Base-by-base conservation (phyloP, 2,113 vertebrate genomes). In the Hemibagrus wyckioides region DNA sequence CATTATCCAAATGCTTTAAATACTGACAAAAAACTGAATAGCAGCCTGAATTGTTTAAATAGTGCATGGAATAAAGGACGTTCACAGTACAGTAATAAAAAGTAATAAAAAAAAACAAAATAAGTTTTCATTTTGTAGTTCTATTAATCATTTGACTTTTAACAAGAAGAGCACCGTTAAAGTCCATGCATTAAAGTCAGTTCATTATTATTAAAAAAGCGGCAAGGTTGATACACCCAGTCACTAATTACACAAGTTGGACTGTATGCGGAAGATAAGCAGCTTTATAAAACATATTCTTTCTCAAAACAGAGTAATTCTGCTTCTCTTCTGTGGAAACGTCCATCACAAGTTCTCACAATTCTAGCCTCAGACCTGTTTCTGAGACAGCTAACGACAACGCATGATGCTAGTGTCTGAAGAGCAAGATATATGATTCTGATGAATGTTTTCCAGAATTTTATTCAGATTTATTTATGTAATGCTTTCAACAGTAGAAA, bases 351-450 rank as follows among this genome's bases (percentile, higher is more conserved):
- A 85, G 57, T 76, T 65, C n/a, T 41, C 75, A 41, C 85, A 13
- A 39, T 82, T 67, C 77, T 71, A 71, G 48, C 79, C 87, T 85
- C 52, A 89, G 71, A 63, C 75, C 87, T 85, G 87, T 90, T 90
- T 89, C 85, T 83, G 85, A 73, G 83, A 89, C 89, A 79, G 87
- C 87, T 75, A 33, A 85, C 50, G 75, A 85, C 30, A 52, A 84
- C 33, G 69, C 88, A 30, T 85, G 75, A 86, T 79, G 82, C 44
- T 88, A 48, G 25, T 71, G 28, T 65, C n/a, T 39, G 50, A 57
- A 57, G 17, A 80, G 36, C 36, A 41, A 73, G 9, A 50, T 73
- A 19, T 25, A n/a, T 85, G 21, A 36, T 65, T 30, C 81, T 89
- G 56, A 84, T 84, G 67, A 79, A 75, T 69, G n/a, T 88, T 65